These are phyloP conservation scores for Chrysopa pallens DNA, from an alignment of 1,140 invertebrate species.

Conservation along the genomic window DNA sequence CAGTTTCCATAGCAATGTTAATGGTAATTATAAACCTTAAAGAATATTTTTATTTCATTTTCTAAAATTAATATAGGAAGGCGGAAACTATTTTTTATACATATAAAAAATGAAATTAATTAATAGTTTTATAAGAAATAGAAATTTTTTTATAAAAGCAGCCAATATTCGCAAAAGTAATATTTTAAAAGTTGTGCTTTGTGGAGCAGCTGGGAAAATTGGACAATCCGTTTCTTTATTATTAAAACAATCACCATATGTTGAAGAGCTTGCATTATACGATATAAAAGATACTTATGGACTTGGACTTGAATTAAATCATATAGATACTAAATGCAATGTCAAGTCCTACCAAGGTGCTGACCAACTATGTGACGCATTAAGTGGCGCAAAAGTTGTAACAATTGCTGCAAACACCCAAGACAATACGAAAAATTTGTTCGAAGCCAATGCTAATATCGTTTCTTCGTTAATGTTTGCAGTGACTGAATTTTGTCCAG, in stretches of 20 bases:
- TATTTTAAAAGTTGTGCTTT: no score
- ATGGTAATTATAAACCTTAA: no score
- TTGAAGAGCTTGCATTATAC: conserved; percentile 39
- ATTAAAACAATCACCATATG: conserved; percentile 35
- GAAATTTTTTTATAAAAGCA: no score
- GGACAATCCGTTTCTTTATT: conserved; percentile 32
- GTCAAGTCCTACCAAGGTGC: conserved; percentile 31
- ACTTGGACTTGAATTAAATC: conserved; percentile 34
- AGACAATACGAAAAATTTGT: conserved; percentile 16
- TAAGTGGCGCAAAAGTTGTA: conserved; percentile 31
- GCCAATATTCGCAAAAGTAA: no score
- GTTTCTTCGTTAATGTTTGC: conserved; percentile 26
- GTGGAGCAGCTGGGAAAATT: conserved; percentile 7
- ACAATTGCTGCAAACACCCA: conserved; percentile 24
- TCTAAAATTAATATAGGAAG: no score
- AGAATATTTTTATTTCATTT: no score
- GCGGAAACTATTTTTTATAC: no score
- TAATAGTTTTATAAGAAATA: no score
- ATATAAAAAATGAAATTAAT: no score
- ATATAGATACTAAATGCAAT: conserved; percentile 41
- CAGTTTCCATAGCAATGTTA: no score
- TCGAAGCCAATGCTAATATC: conserved; percentile 26
- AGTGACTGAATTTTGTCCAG: conserved; percentile 27
- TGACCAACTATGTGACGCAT: conserved; percentile 18
- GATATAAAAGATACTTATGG: conserved; percentile 27